A percentile compares a stretch with the other conserved stretches of the same genome.
phyloP scores from a whole-genome alignment of 2,888 invertebrate species.

The Silvanus unidentatus region DNA sequence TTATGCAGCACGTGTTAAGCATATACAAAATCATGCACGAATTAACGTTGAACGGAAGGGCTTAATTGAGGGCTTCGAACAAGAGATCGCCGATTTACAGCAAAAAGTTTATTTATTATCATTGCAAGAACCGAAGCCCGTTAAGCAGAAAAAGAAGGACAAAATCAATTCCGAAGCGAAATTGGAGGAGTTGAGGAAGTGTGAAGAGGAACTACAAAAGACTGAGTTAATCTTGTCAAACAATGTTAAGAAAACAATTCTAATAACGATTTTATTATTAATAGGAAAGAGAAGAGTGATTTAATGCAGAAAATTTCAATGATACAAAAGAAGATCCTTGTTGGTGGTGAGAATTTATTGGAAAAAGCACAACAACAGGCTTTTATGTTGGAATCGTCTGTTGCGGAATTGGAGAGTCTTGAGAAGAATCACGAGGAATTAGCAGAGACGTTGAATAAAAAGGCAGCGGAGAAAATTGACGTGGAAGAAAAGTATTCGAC shows the following conservation, averaged over 20 bases:
- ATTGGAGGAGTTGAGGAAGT: conserved; percentile 36
- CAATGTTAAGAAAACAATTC: too few species aligned
- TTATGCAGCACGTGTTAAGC: conserved; percentile 96
- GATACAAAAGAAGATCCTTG: conserved; percentile 91
- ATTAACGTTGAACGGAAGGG: conserved; percentile 98
- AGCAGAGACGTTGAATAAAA: conserved; percentile 76
- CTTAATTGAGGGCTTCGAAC: conserved; percentile 88
- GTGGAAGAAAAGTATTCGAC: conserved; percentile 92
- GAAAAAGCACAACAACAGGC: conserved; percentile 96
- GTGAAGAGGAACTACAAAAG: conserved; percentile 39
- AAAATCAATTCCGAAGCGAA: conserved; percentile 25
- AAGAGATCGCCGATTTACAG: conserved; percentile 89
- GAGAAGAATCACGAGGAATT: conserved; percentile 75
- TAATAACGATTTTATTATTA: too few species aligned
- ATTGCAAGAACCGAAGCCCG: conserved; percentile 33
- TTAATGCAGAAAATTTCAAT: conserved; percentile 79
- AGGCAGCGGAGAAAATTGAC: conserved; percentile 87
- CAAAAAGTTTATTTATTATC: conserved; percentile 35
- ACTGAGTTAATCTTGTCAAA: too few species aligned
- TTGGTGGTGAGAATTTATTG: conserved; percentile 95
- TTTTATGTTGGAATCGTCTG: conserved; percentile 78
- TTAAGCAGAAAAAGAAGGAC: conserved; percentile 26
- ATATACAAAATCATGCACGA: conserved; percentile 91
- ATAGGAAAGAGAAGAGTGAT: conserved; percentile 67
- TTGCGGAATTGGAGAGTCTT: conserved; percentile 72